These are phyloP conservation scores for Rhinogobio ventralis DNA, from an alignment of 2,797 vertebrate genomes.

Conservation along the genomic window DNA sequence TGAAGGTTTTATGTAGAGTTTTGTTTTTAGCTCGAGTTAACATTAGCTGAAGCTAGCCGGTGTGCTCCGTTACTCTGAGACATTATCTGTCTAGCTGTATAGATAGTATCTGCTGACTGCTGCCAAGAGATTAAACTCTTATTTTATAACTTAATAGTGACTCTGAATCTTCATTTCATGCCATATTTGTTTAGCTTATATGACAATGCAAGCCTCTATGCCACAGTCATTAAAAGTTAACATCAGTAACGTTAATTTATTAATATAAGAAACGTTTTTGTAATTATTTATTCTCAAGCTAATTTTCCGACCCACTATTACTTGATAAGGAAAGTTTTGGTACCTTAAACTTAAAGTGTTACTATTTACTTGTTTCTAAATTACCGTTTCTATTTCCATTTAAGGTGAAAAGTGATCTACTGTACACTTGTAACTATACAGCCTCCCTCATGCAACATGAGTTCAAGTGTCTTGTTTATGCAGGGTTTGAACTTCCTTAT, in stretches of 20 bases:
- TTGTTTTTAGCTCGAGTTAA: slow-evolving; percentile 27
- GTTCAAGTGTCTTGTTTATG: not conserved
- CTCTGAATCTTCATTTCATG: not conserved
- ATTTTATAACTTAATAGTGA: not conserved
- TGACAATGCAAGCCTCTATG: not conserved
- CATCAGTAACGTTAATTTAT: not conserved
- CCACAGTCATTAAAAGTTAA: not conserved
- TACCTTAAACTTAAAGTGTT: not conserved
- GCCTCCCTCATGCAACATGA: not conserved
- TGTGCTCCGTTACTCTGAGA: not conserved
- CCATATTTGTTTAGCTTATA: not conserved
- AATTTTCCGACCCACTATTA: not conserved
- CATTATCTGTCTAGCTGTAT: too few species aligned
- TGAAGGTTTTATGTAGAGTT: slow-evolving; percentile 17
- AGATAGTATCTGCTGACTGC: too few species aligned
- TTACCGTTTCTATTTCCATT: not conserved
- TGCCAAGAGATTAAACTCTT: not conserved
- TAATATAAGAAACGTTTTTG: not conserved
- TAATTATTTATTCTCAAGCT: not conserved
- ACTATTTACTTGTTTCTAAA: not conserved
- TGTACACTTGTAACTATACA: not conserved
- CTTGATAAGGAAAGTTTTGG: not conserved
- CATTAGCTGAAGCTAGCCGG: slow-evolving; percentile 42
- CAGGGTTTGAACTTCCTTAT: not conserved
- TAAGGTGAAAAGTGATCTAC: not conserved